Conservation (phyloP, 2,797 vertebrate genomes). For the Garrulus glandarius region DNA sequence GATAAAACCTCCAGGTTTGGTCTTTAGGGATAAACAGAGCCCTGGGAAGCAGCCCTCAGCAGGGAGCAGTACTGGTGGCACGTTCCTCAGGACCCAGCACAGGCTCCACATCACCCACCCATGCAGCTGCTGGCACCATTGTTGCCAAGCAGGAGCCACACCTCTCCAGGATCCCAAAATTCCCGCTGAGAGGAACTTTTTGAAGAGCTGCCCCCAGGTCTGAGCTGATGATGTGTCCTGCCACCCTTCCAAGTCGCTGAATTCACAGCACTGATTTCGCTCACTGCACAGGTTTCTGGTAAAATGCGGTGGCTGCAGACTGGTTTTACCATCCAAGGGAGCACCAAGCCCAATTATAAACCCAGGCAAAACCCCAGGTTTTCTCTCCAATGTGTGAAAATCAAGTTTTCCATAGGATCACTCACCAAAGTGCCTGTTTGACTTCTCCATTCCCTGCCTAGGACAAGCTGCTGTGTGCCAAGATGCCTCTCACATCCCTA, state of each 20-base stretch:
- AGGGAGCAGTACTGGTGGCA: not conserved
- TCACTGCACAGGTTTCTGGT: fast-evolving
- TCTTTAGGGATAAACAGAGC: not conserved
- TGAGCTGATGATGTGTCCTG: not conserved
- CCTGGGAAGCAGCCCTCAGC: not conserved
- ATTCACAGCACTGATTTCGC: fast-evolving
- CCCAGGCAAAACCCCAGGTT: not conserved
- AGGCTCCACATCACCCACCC: not conserved
- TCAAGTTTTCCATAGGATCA: not conserved
- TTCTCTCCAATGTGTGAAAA: not conserved
- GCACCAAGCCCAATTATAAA: not conserved
- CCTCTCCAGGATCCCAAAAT: not conserved
- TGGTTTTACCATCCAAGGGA: not conserved
- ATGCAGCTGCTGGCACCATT: fast-evolving
- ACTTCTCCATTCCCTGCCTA: not conserved
- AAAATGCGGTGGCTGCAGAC: not conserved
- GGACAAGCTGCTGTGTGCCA: not conserved
- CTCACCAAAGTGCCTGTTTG: not conserved
- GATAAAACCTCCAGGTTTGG: not conserved
- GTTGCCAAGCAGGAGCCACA: not conserved
- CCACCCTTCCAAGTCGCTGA: fast-evolving
- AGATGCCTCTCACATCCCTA: not conserved
- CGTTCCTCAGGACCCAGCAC: fast-evolving
- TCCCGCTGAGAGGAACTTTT: not conserved
- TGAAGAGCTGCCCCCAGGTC: not conserved